Evolutionary conservation across 2,888 invertebrate species (phyloP).

Genomic region (Syritta pipiens): DNA sequence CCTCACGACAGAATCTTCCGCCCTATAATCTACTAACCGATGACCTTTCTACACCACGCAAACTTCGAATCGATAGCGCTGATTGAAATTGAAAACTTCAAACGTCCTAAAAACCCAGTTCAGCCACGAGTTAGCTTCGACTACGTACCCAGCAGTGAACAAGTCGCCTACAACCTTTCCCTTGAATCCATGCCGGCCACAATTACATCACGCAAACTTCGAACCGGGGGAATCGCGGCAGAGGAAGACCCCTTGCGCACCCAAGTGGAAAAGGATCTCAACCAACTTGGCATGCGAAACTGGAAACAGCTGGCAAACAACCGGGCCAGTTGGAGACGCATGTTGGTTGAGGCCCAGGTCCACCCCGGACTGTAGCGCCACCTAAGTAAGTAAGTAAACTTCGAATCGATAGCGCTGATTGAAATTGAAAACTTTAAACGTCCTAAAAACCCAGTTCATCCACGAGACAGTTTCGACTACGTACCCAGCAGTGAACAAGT

Average conservation of each 20-base stretch:
- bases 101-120: slow-evolving; percentile 74
- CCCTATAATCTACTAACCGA: slow-evolving; percentile 80
- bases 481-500: slow-evolving; percentile 76
- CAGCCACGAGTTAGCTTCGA: slow-evolving; percentile 78
- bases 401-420: slow-evolving; percentile 80
- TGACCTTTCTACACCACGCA: slow-evolving; percentile 80
- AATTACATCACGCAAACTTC: too few relatives aligned
- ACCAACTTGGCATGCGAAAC: too few relatives aligned
- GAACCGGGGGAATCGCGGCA: too few relatives aligned
- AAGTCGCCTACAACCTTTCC: slow-evolving; percentile 71
- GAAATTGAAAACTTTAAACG: slow-evolving; percentile 78
- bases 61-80: slow-evolving; percentile 81
- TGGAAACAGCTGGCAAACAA: too few relatives aligned
- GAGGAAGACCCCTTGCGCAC: too few relatives aligned
- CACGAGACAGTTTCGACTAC: slow-evolving; percentile 77
- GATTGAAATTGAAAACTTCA: slow-evolving; percentile 78
- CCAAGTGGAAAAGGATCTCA: too few relatives aligned
- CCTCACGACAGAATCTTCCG: slow-evolving; percentile 79
- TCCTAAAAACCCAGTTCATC: slow-evolving; percentile 75
- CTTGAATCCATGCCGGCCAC: slow-evolving; percentile 71
- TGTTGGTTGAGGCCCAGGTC: too few relatives aligned
- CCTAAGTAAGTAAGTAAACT: too few relatives aligned
- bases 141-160: slow-evolving; percentile 77
- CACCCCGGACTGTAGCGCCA: too few relatives aligned
- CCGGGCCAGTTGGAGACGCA: too few relatives aligned